Evolutionary conservation across 2,888 invertebrate species (phyloP).

Genomic region (Hypselothyrea guttata): DNA sequence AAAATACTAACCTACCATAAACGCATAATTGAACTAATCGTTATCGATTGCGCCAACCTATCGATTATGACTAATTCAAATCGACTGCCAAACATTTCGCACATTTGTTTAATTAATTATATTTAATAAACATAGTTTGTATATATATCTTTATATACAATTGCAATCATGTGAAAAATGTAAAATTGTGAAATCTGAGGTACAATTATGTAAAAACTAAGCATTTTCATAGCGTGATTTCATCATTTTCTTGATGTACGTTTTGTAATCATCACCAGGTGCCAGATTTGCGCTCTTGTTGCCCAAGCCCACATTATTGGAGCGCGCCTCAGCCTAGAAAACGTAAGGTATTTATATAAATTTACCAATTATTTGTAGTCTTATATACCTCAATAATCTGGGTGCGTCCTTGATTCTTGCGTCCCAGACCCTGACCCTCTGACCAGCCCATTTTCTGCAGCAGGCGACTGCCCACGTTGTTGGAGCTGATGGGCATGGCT

Average conservation of each 20-base stretch:
- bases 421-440: constrained; percentile 97
- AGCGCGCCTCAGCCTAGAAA: constrained; percentile 82
- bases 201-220: constrained; percentile 43
- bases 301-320: constrained; percentile 92
- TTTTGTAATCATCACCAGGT: constrained; percentile 82
- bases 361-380: too few species aligned
- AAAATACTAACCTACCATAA: constrained; percentile 10
- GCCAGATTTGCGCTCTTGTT: constrained; percentile 84
- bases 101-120: background rate
- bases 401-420: constrained; percentile 94
- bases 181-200: constrained; percentile 38
- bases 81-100: too few species aligned
- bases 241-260: constrained; percentile 83
- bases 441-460: constrained; percentile 99
- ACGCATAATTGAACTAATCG: background rate
- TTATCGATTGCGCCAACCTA: too few species aligned
- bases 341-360: background rate
- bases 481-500: constrained; percentile 86
- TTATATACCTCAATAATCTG: constrained; percentile 92
- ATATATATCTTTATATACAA: constrained; percentile 31
- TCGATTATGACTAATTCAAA: too few species aligned
- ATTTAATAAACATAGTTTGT: background rate
- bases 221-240: constrained; percentile 82
- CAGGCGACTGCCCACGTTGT: constrained; percentile 96
- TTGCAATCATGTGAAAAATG: constrained; percentile 32